These are phyloP conservation scores for Rana temporaria DNA, from an alignment of 2,113 vertebrate genomes.

Conservation along the genomic window DNA sequence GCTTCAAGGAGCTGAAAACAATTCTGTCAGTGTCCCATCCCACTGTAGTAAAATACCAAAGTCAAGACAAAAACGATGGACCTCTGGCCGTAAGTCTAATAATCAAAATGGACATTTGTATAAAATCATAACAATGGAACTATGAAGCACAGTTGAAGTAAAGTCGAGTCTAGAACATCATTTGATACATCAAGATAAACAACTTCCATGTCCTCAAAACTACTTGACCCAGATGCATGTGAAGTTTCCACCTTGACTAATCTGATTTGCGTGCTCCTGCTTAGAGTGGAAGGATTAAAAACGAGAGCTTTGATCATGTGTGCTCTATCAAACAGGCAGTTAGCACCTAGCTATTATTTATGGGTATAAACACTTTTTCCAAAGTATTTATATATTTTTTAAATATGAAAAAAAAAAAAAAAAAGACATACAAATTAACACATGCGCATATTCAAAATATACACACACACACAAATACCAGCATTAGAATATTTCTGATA, in stretches of 20 bases:
- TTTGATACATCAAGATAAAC: background rate
- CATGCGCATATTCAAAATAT: no score
- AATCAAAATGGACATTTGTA: no score
- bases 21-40: background rate
- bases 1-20: background rate
- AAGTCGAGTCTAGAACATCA: background rate
- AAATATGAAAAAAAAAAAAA: no score
- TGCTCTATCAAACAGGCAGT: slow-evolving; percentile 5
- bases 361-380: background rate
- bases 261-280: slow-evolving; percentile 68
- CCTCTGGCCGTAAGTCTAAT: no score
- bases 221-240: slow-evolving; percentile 37
- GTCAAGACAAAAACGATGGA: no score
- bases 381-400: no score
- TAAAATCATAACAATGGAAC: no score
- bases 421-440: no score
- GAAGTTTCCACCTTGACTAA: slow-evolving; percentile 59
- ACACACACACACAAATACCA: no score
- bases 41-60: no score
- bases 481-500: no score
- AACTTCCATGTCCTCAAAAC: slow-evolving; percentile 11
- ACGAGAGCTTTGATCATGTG: slow-evolving; percentile 6
- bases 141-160: background rate
- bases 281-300: slow-evolving; percentile 64
- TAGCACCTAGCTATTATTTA: background rate